Evolutionary conservation across 1,140 invertebrate species (phyloP), one percentile per base, ranked within the genome.

Genomic region (Pseudomyrmex gracilis): DNA sequence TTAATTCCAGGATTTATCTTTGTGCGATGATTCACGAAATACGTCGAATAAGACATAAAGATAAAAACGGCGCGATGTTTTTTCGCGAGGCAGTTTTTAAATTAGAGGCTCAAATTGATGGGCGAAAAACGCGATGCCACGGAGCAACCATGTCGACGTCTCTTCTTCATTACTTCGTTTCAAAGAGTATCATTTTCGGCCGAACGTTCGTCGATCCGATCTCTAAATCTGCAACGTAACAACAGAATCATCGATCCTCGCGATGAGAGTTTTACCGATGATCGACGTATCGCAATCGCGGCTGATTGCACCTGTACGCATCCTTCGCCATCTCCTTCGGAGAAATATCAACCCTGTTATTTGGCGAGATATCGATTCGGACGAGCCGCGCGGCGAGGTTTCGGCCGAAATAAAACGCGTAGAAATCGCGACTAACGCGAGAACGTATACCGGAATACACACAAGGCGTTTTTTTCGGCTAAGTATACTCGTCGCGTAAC

Each of bases 211-310:
- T 47, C 45, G 66, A 80, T 57, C 43, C 34, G 43, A 78, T 70
- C 53, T 71, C 66, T 49, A 58, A 80, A 80, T 71, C 43, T 58
- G 76, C 76, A 71, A 71, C 66, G 76, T 71, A 80, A 80, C 76
- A 74, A 51, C 78, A 68, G 53, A 82, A 63, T 13, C 58, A 61
- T 82, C 24, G 49, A 73, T 82, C 47, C 78, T 61, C 57, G 70
- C 67, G 78, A 82, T 82, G 78, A 45, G 58, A 73, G 78, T n/a
- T 22, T 47, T 51, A 3, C 43, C 45, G 67, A 55, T 73, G 78
- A 82, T 73, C 58, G 78, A 73, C 78, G 78, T 73, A 74, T 74
- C 57, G 78, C 67, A 74, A 82, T 82, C 76, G 64, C 76, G 66
- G 66, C 20, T 80, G 76, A 80, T 80, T 80, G 76, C 64, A 78